Evolutionary conservation across 2,113 vertebrate genomes (phyloP).

Genomic region (Scomber scombrus): DNA sequence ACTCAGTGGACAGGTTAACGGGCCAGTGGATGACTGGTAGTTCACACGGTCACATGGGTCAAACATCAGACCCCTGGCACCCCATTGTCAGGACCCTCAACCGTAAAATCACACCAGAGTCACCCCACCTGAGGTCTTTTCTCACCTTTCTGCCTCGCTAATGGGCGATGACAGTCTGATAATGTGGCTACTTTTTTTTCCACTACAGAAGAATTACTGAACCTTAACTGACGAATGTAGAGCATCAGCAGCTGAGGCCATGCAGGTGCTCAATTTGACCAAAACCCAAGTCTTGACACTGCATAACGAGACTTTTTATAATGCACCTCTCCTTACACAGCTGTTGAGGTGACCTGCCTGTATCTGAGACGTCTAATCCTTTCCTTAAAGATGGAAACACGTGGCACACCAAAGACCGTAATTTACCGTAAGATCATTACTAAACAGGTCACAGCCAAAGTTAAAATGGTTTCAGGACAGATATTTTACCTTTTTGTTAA

Average conservation of each 20-base stretch:
- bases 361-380: neutral
- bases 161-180: slow-evolving; percentile 41
- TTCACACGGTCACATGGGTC: slow-evolving; percentile 46
- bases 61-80: slow-evolving; percentile 35
- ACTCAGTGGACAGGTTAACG: slow-evolving; percentile 52
- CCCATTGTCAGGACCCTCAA: slow-evolving; percentile 30
- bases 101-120: slow-evolving; percentile 42
- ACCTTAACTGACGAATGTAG: slow-evolving; percentile 16
- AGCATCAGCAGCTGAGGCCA: neutral
- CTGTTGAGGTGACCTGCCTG: neutral
- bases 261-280: no score
- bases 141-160: slow-evolving; percentile 42
- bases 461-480: neutral
- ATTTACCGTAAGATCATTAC: neutral
- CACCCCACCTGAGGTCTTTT: slow-evolving; percentile 41
- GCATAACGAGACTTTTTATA: neutral
- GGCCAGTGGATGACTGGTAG: slow-evolving; percentile 12
- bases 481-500: neutral
- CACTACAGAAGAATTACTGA: slow-evolving; percentile 2
- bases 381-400: neutral
- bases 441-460: neutral
- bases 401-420: neutral
- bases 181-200: slow-evolving; percentile 7
- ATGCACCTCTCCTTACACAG: neutral
- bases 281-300: no score